Percentiles rank a stretch among this genome's conserved stretches.
Conservation (phyloP, 2,113 vertebrate species). For the Bambusicola thoracicus region DNA sequence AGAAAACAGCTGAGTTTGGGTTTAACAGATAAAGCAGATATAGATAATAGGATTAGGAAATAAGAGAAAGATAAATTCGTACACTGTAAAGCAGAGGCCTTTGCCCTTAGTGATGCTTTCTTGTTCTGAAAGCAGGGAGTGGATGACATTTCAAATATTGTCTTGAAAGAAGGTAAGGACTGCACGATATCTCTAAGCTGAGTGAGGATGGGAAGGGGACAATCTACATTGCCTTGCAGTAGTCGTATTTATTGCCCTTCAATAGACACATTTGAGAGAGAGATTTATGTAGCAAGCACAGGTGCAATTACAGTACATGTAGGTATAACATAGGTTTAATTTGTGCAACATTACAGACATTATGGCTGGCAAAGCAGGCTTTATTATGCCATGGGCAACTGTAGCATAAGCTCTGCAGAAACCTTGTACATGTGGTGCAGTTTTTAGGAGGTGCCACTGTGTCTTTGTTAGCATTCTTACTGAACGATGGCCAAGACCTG, state of each 20-base stretch:
- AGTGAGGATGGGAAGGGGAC: background rate
- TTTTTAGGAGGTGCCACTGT: background rate
- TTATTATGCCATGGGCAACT: background rate
- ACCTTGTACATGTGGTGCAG: background rate
- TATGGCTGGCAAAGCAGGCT: background rate
- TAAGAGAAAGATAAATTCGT: slow-evolving; percentile 9
- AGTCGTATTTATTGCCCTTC: background rate
- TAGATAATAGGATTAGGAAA: slow-evolving; percentile 53
- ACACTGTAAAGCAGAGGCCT: background rate
- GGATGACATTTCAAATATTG: slow-evolving; percentile 8
- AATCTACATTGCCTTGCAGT: background rate
- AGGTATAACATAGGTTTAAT: background rate
- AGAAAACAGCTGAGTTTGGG: slow-evolving; percentile 17
- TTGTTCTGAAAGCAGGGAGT: slow-evolving; percentile 20
- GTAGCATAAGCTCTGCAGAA: background rate
- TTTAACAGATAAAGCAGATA: slow-evolving; percentile 37
- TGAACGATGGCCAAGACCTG: background rate
- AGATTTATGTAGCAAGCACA: background rate
- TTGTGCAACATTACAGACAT: too few relatives aligned
- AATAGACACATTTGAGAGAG: background rate
- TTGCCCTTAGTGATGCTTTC: slow-evolving; percentile 37
- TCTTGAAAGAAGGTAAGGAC: background rate
- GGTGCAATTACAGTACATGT: background rate
- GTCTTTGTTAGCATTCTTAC: slow-evolving; percentile 20
- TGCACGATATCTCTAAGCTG: background rate